These are phyloP conservation scores for Chaenocephalus aceratus DNA, from an alignment of 2,113 vertebrate species.

Conservation along the genomic window DNA sequence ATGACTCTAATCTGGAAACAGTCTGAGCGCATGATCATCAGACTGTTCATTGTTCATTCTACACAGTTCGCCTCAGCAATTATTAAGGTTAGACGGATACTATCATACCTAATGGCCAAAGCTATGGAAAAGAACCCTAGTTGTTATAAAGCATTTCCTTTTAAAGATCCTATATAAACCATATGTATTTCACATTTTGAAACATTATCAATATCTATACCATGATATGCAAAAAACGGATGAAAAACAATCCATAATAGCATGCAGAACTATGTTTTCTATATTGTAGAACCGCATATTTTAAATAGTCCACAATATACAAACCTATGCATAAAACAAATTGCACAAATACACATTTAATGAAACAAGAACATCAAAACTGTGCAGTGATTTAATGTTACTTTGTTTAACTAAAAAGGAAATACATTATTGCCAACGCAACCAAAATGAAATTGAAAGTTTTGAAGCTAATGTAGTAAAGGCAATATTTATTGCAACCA, in stretches of 20 bases:
- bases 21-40: no score
- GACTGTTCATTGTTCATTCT: no score
- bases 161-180: neutral
- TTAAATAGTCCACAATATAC: neutral
- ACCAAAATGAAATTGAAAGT: neutral
- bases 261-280: neutral
- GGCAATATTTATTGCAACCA: neutral
- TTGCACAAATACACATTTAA: neutral
- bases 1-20: no score
- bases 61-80: neutral
- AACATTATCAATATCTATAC: neutral
- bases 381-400: neutral
- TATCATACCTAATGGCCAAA: constrained; percentile 2
- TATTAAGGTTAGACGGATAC: neutral
- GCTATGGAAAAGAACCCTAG: neutral
- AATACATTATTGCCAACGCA: neutral
- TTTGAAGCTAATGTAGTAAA: neutral
- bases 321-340: constrained; percentile 4
- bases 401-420: neutral
- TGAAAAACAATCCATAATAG: neutral
- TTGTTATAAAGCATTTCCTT: constrained; percentile 12
- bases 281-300: neutral
- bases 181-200: neutral
- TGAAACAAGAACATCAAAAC: constrained; percentile 5
- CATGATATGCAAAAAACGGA: neutral